Conservation (phyloP, 2,797 vertebrate genomes). For the Gouania willdenowi region DNA sequence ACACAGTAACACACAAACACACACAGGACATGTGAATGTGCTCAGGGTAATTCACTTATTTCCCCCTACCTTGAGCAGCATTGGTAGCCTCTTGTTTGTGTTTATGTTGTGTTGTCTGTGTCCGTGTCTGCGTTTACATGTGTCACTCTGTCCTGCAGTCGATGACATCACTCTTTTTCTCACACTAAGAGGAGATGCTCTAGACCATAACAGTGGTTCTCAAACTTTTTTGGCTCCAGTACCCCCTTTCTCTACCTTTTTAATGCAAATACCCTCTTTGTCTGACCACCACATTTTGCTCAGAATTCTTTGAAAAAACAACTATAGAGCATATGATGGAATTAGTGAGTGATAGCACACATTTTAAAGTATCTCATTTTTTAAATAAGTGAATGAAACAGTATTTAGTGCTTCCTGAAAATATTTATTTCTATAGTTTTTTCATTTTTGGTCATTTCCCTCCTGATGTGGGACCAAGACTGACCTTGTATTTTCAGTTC, state of each 20-base stretch:
- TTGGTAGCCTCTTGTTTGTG: constrained; percentile 47
- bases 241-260: neutral
- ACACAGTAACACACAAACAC: constrained; percentile 8
- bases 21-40: constrained; percentile 43
- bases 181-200: constrained; percentile 1
- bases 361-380: no score
- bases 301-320: no score
- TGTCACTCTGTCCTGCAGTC: constrained; percentile 28
- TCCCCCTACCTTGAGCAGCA: constrained; percentile 22
- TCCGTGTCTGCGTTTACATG: constrained; percentile 50
- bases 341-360: no score
- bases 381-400: no score
- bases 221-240: no score
- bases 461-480: no score
- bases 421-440: no score
- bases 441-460: no score
- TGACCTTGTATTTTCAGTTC: no score
- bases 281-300: constrained; percentile 7
- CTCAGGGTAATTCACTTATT: constrained; percentile 38
- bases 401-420: no score
- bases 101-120: constrained; percentile 55
- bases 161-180: constrained; percentile 29
- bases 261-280: neutral
- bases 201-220: no score
- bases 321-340: no score